Base-by-base conservation (phyloP, 2,888 invertebrate species). In the Tiliacea aurago region DNA sequence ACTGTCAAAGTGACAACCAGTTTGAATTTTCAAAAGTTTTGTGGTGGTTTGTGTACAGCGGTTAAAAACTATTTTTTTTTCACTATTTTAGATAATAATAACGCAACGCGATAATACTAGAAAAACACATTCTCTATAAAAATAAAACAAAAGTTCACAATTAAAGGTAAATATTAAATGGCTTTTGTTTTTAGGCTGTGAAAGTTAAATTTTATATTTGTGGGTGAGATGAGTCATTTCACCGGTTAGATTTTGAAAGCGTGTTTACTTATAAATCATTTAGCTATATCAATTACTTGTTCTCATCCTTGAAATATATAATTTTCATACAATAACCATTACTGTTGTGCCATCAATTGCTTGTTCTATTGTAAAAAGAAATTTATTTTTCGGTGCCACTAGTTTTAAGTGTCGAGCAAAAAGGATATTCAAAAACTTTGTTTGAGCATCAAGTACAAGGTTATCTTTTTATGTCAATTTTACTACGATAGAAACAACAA, bases 161-260 rank as follows among this genome's bases (percentile, higher is more conserved):
- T 56, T 41, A 45, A 83, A 69, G 73, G 80, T 80, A 80, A 78
- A 20, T 53, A 68, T 64, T 0, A 49, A 43, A 28, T 67, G 1
- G 0, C 7, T 23, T 18, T 41, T 15, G 15, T 37, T 20, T 33
- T 7, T 13, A 23, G 0, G 15, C 13, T 37, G 28, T 43, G 45
- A 49, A 33, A n/a, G 11, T 28, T 7, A 33, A 41, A 49, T 23
- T n/a, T 18, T 61, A 37, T n/a, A n/a, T n/a, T n/a, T n/a, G n/a
- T n/a, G n/a, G n/a, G n/a, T n/a, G 0, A 2, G 3, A 83, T 80
- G 83, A 80, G 73, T 80, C 83, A 80, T 69, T 62, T 49, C 65
- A 68, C 43, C 73, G 68, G 79, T 83, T 78, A 53, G 13, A 69
- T 69, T 80, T 80, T 83, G 49, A 83, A 80, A 78, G 66, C n/a